These are phyloP conservation scores for Dusona sp. DNA, from an alignment of 2,888 invertebrate genomes.

Conservation along the genomic window DNA sequence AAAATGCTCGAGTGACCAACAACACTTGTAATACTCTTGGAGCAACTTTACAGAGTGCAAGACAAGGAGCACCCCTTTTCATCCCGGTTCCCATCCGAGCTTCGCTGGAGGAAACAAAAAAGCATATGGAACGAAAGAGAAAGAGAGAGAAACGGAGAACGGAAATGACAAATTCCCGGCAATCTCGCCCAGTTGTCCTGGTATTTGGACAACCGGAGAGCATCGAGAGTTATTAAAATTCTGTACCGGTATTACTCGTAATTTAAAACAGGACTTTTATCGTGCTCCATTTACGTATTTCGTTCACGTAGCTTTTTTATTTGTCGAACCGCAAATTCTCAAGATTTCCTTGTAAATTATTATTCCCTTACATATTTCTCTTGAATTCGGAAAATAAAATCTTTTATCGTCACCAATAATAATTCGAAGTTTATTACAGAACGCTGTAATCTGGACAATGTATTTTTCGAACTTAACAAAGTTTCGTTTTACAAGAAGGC, in stretches of 20 bases:
- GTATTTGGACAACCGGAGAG: conserved; percentile 31
- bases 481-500: neutral
- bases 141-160: conserved; percentile 34
- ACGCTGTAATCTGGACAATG: neutral
- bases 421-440: neutral
- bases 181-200: conserved; percentile 58
- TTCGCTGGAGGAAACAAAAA: conserved; percentile 5
- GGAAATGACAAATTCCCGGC: conserved; percentile 65
- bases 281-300: neutral
- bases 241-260: conserved; percentile 47
- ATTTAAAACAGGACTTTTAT: conserved; percentile 24
- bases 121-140: conserved; percentile 1
- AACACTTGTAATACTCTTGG: conserved; percentile 3
- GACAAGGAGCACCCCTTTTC: conserved; percentile 28
- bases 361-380: neutral
- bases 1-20: conserved; percentile 30
- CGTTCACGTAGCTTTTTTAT: neutral
- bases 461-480: neutral
- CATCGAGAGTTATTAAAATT: conserved; percentile 57
- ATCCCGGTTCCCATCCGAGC: conserved; percentile 7
- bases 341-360: neutral
- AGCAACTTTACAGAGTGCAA: neutral
- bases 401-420: neutral
- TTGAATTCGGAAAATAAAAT: neutral
- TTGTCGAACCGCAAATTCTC: neutral